A percentile compares a stretch with the other conserved stretches of the same genome.
phyloP scores from a whole-genome alignment of 2,888 invertebrate genomes.

The Watsonalla binaria region DNA sequence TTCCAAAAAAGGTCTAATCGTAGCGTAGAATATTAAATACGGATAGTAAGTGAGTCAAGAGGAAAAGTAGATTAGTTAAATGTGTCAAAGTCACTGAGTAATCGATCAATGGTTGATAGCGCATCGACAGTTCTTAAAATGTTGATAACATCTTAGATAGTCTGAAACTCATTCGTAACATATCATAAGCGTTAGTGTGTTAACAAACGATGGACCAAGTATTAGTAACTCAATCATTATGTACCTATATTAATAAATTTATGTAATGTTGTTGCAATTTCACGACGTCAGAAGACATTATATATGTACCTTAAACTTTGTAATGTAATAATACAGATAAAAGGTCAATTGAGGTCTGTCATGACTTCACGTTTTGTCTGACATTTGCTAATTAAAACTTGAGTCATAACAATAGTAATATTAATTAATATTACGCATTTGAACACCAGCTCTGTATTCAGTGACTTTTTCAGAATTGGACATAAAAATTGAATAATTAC shows the following conservation, averaged over 20 bases:
- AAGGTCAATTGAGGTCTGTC: not conserved
- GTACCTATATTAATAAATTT: no score
- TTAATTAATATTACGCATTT: no score
- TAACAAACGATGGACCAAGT: no score
- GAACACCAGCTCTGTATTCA: no score
- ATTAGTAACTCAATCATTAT: not conserved
- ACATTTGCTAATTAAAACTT: not conserved
- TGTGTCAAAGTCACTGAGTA: not conserved
- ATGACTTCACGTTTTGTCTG: not conserved
- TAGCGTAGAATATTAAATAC: no score
- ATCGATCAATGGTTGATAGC: not conserved
- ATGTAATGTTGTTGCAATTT: no score
- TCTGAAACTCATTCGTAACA: no score
- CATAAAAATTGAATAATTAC: no score
- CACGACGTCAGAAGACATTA: no score
- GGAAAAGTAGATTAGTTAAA: not conserved
- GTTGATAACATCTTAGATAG: not conserved
- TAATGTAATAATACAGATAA: not conserved
- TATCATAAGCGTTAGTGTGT: no score
- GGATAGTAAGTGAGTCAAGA: not conserved
- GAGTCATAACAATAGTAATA: not conserved
- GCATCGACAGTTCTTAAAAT: not conserved
- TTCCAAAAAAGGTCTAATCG: not conserved
- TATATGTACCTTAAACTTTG: not conserved
- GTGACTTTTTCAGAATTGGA: no score